Evolutionary conservation across 2,113 vertebrate species (phyloP), one percentile per base, ranked within the genome.

Genomic region (Cricetomys ansorgei): DNA sequence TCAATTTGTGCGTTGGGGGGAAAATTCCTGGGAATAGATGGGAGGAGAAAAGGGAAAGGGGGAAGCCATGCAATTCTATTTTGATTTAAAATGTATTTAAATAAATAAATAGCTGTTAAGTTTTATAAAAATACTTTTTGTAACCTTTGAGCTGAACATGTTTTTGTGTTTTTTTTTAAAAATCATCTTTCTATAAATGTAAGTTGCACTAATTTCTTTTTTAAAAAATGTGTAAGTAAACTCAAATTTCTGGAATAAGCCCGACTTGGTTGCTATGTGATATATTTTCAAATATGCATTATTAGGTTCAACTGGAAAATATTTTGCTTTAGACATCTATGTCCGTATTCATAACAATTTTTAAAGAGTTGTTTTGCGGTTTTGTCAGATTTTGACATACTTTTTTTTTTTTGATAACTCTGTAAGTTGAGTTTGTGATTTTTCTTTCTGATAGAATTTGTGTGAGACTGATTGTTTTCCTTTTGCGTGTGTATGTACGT

Each of bases 201-300:
- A 34, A 91, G 6, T 29, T 93, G 34, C 13, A 53, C 7, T 88
- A 25, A 88, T 89, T 65, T 50, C n/a, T n/a, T 92, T 95, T 81
- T 13, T 16, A 43, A 90, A 77, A 86, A 84, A 62, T 45, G 8
- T 48, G 65, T 85, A 85, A 85, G 62, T 79, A n/a, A 37, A 75
- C 7, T 88, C n/a, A 69, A 45, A 90, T 84, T 94, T 94, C 43
- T 91, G 76, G n/a, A 93, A 84, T 91, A 88, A 97, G 59, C 19
- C 55, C 21, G 79, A 59, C 0, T 93, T 91, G 19, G 59, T 94
- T 59, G 23, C 37, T 62, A 23, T 85, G 25, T 73, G 83, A 75
- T 87, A 7, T 50, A 73, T 90, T 94, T 92, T 73, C n/a, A 91
- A 87, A 55, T 4, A 15, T 45, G 69, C 65, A n/a, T 84, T 79